Percentiles rank a stretch among this genome's conserved stretches.
Evolutionary conservation across 2,888 invertebrate species (phyloP).

Genomic region (Vanessa cardui): DNA sequence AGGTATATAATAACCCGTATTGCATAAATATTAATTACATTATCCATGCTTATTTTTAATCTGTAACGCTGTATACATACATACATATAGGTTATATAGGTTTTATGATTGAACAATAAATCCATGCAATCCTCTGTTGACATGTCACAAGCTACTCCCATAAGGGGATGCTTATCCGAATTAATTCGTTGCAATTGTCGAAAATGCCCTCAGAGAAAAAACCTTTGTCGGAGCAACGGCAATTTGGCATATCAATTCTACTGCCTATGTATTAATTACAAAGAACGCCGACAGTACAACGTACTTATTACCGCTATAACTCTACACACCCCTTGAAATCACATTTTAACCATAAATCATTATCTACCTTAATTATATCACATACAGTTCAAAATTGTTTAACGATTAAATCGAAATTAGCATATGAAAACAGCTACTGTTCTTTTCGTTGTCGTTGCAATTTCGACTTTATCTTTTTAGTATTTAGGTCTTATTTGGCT

Average conservation of each 20-base stretch:
- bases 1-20: too few species aligned
- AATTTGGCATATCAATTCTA: conserved; percentile 77
- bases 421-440: conserved; percentile 59
- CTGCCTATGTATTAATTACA: conserved; percentile 78
- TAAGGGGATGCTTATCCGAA: conserved; percentile 34
- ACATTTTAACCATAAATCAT: conserved; percentile 37
- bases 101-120: not conserved
- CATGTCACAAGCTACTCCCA: conserved; percentile 28
- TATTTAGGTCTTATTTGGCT: conserved; percentile 45
- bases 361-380: conserved; percentile 41
- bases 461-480: conserved; percentile 39
- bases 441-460: conserved; percentile 28
- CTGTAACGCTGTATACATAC: too few species aligned
- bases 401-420: conserved; percentile 53
- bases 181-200: conserved; percentile 40
- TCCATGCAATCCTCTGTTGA: conserved; percentile 12
- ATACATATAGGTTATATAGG: too few species aligned
- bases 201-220: conserved; percentile 43
- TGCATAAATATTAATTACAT: too few species aligned
- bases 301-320: conserved; percentile 61
- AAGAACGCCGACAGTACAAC: conserved; percentile 68
- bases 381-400: conserved; percentile 49
- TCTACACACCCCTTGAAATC: conserved; percentile 65
- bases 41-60: too few species aligned
- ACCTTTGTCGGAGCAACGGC: conserved; percentile 59